A percentile compares a stretch with the other conserved stretches of the same genome.
Evolutionary conservation across 2,797 vertebrate genomes (phyloP).

Genomic region (Sebastes iracundus): DNA sequence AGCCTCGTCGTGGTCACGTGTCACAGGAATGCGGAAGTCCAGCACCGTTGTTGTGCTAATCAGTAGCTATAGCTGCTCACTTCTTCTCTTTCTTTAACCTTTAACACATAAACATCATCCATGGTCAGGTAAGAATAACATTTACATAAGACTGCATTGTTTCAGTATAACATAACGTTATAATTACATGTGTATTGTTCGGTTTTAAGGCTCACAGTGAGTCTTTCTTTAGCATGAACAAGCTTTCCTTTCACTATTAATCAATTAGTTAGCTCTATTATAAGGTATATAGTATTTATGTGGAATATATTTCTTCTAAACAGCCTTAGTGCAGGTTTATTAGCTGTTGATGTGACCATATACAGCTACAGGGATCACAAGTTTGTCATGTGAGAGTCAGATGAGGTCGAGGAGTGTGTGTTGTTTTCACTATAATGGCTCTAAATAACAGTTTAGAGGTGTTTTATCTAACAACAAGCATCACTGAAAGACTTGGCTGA

Average conservation of each 20-base stretch:
- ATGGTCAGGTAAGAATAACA: constrained; percentile 80
- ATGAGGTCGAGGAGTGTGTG: neutral
- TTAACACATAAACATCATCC: constrained; percentile 17
- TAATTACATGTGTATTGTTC: neutral
- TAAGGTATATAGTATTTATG: neutral
- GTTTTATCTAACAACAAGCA: neutral
- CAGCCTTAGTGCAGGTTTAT: neutral
- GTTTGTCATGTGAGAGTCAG: constrained; percentile 70
- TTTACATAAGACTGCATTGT: neutral
- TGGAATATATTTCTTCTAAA: neutral
- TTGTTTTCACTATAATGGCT: neutral
- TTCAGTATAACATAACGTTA: no score
- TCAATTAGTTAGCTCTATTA: neutral
- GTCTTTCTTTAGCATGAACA: neutral
- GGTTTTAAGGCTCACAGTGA: neutral
- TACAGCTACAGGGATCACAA: neutral
- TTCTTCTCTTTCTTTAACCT: neutral
- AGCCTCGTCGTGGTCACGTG: constrained; percentile 50
- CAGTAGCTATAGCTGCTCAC: neutral
- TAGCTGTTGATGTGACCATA: no score
- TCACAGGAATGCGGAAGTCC: constrained; percentile 55
- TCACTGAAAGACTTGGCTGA: neutral
- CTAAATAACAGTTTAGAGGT: neutral
- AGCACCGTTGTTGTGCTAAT: constrained; percentile 46
- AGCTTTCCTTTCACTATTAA: neutral